Evolutionary conservation across 2,113 vertebrate genomes (phyloP).

Genomic region (Corythornis vintsioides): DNA sequence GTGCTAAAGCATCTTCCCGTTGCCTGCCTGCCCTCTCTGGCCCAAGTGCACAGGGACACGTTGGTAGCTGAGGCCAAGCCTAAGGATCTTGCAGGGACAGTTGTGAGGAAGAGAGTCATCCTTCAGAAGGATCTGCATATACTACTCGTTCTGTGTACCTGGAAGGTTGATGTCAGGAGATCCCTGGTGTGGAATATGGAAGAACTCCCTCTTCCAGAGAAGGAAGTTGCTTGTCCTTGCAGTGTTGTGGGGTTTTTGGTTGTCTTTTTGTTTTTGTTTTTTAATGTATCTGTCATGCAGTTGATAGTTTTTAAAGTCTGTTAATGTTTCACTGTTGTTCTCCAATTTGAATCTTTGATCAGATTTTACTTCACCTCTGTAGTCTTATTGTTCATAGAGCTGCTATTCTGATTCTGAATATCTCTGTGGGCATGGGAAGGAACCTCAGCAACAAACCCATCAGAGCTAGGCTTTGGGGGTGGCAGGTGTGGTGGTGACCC

Average conservation of each 20-base stretch:
- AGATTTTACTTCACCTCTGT: neutral
- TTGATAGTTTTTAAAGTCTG: constrained; percentile 29
- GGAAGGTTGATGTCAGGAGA: neutral
- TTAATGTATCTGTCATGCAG: neutral
- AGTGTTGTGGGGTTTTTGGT: neutral
- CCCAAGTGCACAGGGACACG: constrained; percentile 13
- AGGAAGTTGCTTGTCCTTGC: neutral
- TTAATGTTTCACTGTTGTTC: neutral
- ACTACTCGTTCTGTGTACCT: neutral
- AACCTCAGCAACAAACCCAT: neutral
- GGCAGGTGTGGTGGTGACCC: neutral
- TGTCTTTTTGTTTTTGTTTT: neutral
- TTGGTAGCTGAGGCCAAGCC: constrained; percentile 20
- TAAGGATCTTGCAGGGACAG: constrained; percentile 47
- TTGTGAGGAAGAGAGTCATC: neutral
- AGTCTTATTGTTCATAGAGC: neutral
- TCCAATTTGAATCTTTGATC: neutral
- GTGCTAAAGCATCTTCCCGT: neutral
- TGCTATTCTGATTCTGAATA: neutral
- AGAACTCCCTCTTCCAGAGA: neutral
- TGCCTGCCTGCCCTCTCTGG: constrained; percentile 41
- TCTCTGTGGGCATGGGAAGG: neutral
- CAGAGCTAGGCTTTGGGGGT: neutral
- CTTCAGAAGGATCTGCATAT: neutral
- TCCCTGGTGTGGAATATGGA: neutral